These are phyloP conservation scores for Platichthys flesus DNA, from an alignment of 2,113 vertebrate species.

Conservation along the genomic window DNA sequence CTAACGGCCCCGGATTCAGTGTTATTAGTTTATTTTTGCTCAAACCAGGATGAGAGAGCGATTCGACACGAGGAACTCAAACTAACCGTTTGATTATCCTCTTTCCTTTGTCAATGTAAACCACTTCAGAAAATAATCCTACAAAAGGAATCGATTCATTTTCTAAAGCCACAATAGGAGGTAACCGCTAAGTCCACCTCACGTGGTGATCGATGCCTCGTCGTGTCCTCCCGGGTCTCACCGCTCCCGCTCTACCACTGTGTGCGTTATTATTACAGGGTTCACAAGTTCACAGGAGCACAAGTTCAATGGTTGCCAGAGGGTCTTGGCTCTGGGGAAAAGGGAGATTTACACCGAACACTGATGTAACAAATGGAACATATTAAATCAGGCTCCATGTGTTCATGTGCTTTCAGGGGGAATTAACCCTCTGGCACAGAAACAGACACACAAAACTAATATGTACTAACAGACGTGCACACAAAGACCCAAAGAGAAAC, in stretches of 20 bases:
- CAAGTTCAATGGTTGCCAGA: constrained; percentile 37
- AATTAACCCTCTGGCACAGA: constrained; percentile 42
- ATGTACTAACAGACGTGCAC: constrained; percentile 12
- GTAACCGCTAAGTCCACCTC: constrained; percentile 12
- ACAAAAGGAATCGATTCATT: not conserved
- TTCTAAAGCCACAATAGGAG: constrained; percentile 10
- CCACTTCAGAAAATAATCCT: not conserved
- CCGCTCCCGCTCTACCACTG: constrained; percentile 6
- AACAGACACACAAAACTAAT: not conserved
- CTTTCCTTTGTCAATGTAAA: not conserved
- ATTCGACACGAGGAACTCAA: not conserved
- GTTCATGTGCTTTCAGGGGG: constrained; percentile 30
- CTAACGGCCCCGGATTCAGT: not conserved
- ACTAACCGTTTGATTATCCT: too few species aligned
- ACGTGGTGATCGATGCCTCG: constrained; percentile 14
- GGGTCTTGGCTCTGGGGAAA: constrained; percentile 39
- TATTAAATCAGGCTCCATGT: constrained; percentile 59
- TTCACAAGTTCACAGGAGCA: constrained; percentile 69
- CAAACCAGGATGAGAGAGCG: not conserved
- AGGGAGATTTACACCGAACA: constrained; percentile 37
- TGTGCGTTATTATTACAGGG: constrained; percentile 37
- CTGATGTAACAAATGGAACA: constrained; percentile 40
- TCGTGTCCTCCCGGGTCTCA: constrained; percentile 2
- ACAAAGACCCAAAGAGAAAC: constrained; percentile 16
- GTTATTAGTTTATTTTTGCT: too few species aligned